Evolutionary conservation across 2,797 vertebrate genomes (phyloP), one percentile per base, ranked within the genome.

Genomic region (Mycteria americana): DNA sequence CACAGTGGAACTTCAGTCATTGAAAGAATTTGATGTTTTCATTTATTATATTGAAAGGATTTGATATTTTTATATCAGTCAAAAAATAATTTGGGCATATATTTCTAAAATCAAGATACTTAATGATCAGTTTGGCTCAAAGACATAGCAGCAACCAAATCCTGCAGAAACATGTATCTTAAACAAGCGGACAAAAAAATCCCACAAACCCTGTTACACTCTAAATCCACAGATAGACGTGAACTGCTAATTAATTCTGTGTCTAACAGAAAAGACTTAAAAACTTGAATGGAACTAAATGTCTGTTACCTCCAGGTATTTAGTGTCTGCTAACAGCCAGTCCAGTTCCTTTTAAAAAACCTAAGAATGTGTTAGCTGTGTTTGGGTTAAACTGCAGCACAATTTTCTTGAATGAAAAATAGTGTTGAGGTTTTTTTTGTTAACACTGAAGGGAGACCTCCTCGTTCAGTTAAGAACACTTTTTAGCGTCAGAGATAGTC

Each of bases 251-350:
- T 97, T 96, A 95, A 91, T 97, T 98, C 96, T 97, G 59, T 98
- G 86, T 89, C 88, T 97, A 97, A 96, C 92, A 97, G 95, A 96
- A 85, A 96, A 94, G 64, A 84, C 94, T 97, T 92, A 70, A 97
- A 96, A 92, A 93, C 91, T 96, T 68, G 95, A 97, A 95, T 98
- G 98, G 98, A 98, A 98, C 98, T 98, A 98, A 98, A 98, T 98
- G 98, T 98, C 98, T 98, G 98, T 98, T 98, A 96, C 98, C 97
- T 98, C 91, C 98, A 97, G 98, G 98, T 97, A 96, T 98, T 98
- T 98, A 95, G 97, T 97, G 87, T 98, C 97, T 98, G 97, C 98
- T 98, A 97, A 95, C 97, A 98, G 97, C 98, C 98, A 96, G 96
- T 98, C 97, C 97, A 91, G 96, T 97, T 98, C 97, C 97, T 98